phyloP scores from a whole-genome alignment of 92 coral and sea anemone genomes.

The Epizoanthus rinbou region DNA sequence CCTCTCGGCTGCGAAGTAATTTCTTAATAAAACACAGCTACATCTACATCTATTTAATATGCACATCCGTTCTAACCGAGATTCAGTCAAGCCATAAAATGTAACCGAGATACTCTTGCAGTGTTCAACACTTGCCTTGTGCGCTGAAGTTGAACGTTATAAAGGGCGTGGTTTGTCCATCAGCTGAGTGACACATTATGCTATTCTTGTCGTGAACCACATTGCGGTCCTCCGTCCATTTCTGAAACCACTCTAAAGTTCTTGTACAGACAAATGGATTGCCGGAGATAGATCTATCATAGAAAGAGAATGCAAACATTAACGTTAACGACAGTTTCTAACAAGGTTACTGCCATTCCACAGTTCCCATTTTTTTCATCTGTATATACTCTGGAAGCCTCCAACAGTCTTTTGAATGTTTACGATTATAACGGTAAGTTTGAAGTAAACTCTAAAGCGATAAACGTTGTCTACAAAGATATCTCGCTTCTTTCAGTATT shows the following conservation, averaged over 20 bases:
- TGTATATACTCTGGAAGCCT: no score
- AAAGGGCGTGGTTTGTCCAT: neutral
- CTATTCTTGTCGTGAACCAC: neutral
- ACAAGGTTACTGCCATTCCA: neutral
- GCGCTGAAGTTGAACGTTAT: slow-evolving; percentile 28
- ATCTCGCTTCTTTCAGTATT: neutral
- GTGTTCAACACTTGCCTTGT: slow-evolving; percentile 8
- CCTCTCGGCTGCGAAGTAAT: no score
- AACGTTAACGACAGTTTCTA: neutral
- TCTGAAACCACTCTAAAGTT: slow-evolving; percentile 17
- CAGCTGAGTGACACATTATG: slow-evolving; percentile 14
- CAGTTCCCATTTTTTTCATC: neutral
- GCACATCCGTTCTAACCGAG: no score
- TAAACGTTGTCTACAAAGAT: no score
- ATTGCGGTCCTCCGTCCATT: neutral
- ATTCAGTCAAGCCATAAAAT: neutral
- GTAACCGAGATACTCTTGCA: neutral
- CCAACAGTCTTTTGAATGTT: no score
- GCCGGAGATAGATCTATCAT: slow-evolving; percentile 3
- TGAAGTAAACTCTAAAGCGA: no score
- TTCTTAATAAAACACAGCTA: no score
- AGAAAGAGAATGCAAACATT: neutral
- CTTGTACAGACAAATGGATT: slow-evolving; percentile 31
- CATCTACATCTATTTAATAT: no score
- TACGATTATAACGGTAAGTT: no score